Evolutionary conservation across 1,140 invertebrate genomes (phyloP), one percentile per base, ranked within the genome.

Genomic region (Zaprionus lachaisei): DNA sequence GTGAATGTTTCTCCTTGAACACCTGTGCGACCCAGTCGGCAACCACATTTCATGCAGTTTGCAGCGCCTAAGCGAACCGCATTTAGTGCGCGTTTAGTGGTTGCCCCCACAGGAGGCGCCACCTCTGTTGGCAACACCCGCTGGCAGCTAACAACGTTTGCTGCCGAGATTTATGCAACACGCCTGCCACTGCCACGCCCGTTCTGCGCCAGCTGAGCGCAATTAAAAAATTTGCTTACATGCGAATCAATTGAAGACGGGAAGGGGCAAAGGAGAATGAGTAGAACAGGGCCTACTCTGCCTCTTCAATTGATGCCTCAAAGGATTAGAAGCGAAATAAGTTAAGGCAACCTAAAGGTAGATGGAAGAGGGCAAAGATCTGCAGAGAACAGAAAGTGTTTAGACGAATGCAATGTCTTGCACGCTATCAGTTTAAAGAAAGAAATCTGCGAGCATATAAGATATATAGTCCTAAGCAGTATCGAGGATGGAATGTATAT

Each of bases 51-150:
- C 84, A 87, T 87, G 83, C 78, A 89, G 83, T 68, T 80, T 67
- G 24, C 73, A 77, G 77, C 65, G 84, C 84, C 84, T 67, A 81
- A 90, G 78, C 85, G 84, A 84, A 90, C 84, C 84, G 84, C 84
- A 89, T 90, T 89, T 89, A 90, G 84, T 85, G 84, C 84, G 85
- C 84, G 81, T 89, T 89, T 89, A 89, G 84, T 83, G 84, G 84
- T 89, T 85, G 79, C 85, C 81, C 86, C 38, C 51, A n/a, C 14
- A 41, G 14, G 22, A 22, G 15, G 34, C 20, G 41, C 47, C 60
- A 62, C 60, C 60, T 82, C 41, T 24, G 47, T 71, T 77, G 68
- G 72, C 72, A 58, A 54, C 72, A 62, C 55, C 51, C 79, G 60
- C 56, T 15, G 22, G 2, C 44, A 14, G n/a, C 44, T 31, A 49